phyloP scores from a whole-genome alignment of 2,797 vertebrate genomes.

The Neoniphon sammara region DNA sequence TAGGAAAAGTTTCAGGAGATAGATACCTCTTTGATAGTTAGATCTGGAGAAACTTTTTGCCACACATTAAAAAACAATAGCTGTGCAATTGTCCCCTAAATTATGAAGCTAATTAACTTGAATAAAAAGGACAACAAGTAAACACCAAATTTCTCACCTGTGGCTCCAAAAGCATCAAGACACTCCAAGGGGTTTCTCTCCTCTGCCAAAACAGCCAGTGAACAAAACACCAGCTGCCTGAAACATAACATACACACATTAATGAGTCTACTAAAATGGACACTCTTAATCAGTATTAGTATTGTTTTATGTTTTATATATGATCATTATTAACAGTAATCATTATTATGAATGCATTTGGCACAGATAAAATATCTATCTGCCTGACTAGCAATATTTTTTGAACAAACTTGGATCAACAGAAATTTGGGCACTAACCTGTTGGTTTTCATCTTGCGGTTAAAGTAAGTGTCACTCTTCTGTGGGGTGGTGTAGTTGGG shows the following conservation, averaged over 20 bases:
- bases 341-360: not conserved
- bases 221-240: slow-evolving; percentile 95
- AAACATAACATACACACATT: slow-evolving; percentile 43
- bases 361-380: not conserved
- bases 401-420: not conserved
- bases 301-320: too few relatives aligned
- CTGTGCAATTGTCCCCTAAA: not conserved
- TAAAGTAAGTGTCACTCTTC: slow-evolving; percentile 97
- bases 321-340: too few relatives aligned
- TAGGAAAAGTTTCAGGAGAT: not conserved
- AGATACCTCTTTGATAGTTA: not conserved
- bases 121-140: not conserved
- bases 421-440: slow-evolving; percentile 80
- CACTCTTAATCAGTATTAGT: not conserved
- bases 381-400: not conserved
- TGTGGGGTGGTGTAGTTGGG: slow-evolving; percentile 93
- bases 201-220: slow-evolving; percentile 89
- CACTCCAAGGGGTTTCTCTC: slow-evolving; percentile 93
- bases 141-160: slow-evolving; percentile 81
- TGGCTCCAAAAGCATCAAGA: slow-evolving; percentile 97
- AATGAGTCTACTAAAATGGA: not conserved
- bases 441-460: slow-evolving; percentile 98
- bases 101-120: not conserved
- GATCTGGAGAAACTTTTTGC: not conserved
- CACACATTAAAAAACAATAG: not conserved